These are phyloP conservation scores for Eurosta solidaginis DNA, from an alignment of 1,140 invertebrate species.

Conservation along the genomic window DNA sequence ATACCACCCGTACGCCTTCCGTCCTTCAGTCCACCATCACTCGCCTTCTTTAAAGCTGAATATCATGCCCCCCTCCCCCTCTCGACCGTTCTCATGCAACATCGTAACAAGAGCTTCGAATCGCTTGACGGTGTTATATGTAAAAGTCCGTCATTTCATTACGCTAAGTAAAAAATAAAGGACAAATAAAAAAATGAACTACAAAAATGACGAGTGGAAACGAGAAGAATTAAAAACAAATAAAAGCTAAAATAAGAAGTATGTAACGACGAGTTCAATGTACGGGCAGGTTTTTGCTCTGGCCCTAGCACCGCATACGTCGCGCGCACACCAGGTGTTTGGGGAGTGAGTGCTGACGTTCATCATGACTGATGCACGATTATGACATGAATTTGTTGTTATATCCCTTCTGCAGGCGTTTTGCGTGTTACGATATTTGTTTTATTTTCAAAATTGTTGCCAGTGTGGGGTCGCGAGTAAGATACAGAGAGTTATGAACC, in stretches of 20 bases:
- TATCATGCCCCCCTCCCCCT: not conserved
- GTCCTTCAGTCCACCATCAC: not conserved
- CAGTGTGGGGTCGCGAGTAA: no score
- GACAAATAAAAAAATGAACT: not conserved
- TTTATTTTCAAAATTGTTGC: no score
- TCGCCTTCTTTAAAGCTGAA: no score
- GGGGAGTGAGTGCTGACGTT: not conserved
- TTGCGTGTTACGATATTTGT: not conserved
- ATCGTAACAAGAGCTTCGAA: not conserved
- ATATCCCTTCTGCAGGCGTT: not conserved
- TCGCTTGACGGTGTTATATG: not conserved
- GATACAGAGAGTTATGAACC: not conserved
- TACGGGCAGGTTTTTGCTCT: constrained; percentile 2
- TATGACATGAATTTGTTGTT: not conserved
- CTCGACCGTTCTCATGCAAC: not conserved
- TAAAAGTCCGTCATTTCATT: not conserved
- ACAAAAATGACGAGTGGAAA: not conserved
- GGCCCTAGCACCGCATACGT: not conserved
- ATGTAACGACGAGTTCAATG: constrained; percentile 19
- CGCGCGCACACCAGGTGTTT: not conserved
- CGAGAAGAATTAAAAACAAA: not conserved
- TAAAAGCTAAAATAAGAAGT: not conserved
- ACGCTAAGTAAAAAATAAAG: constrained; percentile 2
- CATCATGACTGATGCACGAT: not conserved
- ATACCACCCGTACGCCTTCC: not conserved